Percentiles rank a stretch among this genome's conserved stretches.
These are phyloP conservation scores for Zapus hudsonius DNA, from an alignment of 2,113 vertebrate species.

Conservation along the genomic window DNA sequence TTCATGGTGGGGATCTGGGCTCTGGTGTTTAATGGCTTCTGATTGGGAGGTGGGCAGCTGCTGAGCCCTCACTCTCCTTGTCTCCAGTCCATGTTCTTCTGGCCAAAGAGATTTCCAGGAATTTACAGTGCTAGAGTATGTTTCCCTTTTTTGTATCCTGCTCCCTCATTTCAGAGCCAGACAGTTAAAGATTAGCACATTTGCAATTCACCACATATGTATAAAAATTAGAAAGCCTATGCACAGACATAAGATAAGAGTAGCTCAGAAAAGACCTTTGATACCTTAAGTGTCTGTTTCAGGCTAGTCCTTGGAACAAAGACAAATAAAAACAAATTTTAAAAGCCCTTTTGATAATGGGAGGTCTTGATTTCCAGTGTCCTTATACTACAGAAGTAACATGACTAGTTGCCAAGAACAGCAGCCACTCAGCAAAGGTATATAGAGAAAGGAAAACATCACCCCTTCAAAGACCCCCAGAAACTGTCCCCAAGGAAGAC, in stretches of 20 bases:
- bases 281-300: neutral
- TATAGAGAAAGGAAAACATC: neutral
- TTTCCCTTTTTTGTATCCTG: neutral
- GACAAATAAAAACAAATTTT: neutral
- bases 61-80: neutral
- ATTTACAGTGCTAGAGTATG: neutral
- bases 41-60: neutral
- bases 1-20: neutral
- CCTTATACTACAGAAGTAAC: neutral
- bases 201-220: neutral
- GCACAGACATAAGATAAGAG: neutral
- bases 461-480: neutral
- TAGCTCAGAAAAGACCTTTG: neutral
- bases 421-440: neutral
- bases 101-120: neutral
- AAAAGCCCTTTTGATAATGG: neutral
- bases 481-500: neutral
- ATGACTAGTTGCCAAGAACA: neutral
- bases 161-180: neutral
- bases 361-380: neutral
- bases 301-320: neutral
- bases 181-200: too few species aligned
- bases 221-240: neutral
- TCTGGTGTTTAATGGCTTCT: neutral
- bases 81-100: accelerated